These are phyloP conservation scores for Aplidium turbinatum DNA, from an alignment of 23 tunicate genomes.

Conservation along the genomic window DNA sequence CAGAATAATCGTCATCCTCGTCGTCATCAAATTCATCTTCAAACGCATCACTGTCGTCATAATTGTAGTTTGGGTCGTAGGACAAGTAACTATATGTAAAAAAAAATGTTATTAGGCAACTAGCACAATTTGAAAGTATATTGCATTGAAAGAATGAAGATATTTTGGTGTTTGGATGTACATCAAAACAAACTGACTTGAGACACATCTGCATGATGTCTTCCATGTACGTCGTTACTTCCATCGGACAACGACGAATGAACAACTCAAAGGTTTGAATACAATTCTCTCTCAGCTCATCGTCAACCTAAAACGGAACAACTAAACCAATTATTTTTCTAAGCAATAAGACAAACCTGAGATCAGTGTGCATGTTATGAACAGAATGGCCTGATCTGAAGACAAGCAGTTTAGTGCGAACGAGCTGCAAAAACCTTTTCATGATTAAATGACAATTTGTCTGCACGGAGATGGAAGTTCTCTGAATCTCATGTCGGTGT, in stretches of 20 bases:
- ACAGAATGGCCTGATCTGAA: too few relatives aligned
- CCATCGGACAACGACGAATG: constrained; percentile 85
- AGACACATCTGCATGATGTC: constrained; percentile 51
- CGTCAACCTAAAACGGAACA: constrained; percentile 65
- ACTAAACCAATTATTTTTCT: too few relatives aligned
- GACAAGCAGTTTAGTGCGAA: too few relatives aligned
- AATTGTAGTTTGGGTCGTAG: constrained; percentile 94
- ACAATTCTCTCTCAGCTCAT: constrained; percentile 89
- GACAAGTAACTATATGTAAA: constrained; percentile 69
- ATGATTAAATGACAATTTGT: too few relatives aligned
- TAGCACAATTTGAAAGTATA: too few relatives aligned
- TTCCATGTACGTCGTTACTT: constrained; percentile 50
- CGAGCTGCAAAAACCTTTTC: too few relatives aligned
- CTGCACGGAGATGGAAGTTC: too few relatives aligned
- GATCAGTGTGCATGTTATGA: too few relatives aligned
- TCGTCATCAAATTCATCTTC: constrained; percentile 90
- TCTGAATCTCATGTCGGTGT: too few relatives aligned
- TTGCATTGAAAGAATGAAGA: too few relatives aligned
- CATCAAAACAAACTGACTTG: constrained; percentile 37
- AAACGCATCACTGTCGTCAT: constrained; percentile 85
- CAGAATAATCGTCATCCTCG: constrained; percentile 97
- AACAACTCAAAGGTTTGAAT: constrained; percentile 88
- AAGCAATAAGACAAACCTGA: too few relatives aligned
- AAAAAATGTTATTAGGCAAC: neutral
- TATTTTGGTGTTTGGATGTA: neutral